Conservation (phyloP, 2,113 vertebrate genomes). For the Micronycteris hirsuta region DNA sequence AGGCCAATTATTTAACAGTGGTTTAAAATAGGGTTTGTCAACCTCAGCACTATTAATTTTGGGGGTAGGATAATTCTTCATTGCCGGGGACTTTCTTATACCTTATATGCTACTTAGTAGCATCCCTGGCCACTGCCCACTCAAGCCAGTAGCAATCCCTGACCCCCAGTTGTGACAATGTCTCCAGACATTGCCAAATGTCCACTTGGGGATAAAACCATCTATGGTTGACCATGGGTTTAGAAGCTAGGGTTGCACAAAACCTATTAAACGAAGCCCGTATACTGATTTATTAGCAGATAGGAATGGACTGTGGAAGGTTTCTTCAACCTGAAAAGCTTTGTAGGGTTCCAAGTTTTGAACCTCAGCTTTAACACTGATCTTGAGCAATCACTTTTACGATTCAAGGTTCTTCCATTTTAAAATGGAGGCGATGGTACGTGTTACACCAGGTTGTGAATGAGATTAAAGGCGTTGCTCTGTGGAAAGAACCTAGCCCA, state of each 20-base stretch:
- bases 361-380: neutral
- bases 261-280: neutral
- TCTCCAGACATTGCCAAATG: neutral
- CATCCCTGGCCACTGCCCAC: neutral
- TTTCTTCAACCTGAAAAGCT: neutral
- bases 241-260: neutral
- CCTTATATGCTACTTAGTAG: neutral
- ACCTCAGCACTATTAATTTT: neutral
- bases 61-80: neutral
- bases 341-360: conserved; percentile 2
- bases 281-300: neutral
- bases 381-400: neutral
- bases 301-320: neutral
- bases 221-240: neutral
- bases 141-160: neutral
- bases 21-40: neutral
- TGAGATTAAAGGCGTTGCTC: neutral
- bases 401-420: neutral
- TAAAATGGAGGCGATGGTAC: neutral
- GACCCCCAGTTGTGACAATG: neutral
- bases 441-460: neutral
- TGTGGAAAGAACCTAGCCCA: neutral
- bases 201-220: neutral
- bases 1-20: neutral
- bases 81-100: neutral